Percentiles rank a stretch among this genome's conserved stretches.
Evolutionary conservation across 1,140 invertebrate species (phyloP).

Genomic region (Cotesia typhae): DNA sequence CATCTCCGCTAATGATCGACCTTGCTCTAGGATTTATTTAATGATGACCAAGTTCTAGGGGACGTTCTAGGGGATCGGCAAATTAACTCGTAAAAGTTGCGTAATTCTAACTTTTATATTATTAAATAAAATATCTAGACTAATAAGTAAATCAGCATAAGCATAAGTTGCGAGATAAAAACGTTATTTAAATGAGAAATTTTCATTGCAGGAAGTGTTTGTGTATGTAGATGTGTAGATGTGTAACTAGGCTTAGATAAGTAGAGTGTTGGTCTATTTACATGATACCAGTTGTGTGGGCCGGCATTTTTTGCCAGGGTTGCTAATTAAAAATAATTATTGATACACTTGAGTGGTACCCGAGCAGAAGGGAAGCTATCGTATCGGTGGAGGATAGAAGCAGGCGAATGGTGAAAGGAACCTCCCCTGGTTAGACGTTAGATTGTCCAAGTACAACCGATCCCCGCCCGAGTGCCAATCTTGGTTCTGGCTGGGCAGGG

Average conservation of each 20-base stretch:
- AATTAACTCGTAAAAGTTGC: background rate
- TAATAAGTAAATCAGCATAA: too few species aligned
- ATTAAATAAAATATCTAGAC: too few species aligned
- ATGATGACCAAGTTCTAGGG: constrained; percentile 31
- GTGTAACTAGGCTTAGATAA: background rate
- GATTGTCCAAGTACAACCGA: constrained; percentile 35
- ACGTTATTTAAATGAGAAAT: too few species aligned
- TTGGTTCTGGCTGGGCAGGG: constrained; percentile 55
- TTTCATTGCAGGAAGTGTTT: too few species aligned
- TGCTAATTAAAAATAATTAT: constrained; percentile 9
- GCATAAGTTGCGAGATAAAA: too few species aligned
- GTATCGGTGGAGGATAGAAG: constrained; percentile 12
- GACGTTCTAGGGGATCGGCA: background rate
- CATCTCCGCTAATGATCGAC: constrained; percentile 34
- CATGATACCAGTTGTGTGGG: too few species aligned
- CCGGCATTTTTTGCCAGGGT: background rate
- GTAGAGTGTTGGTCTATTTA: background rate
- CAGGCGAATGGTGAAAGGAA: constrained; percentile 35
- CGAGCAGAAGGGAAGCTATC: background rate
- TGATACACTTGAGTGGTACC: background rate
- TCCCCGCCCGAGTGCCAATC: constrained; percentile 57
- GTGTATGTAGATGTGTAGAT: constrained; percentile 1
- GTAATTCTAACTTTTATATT: background rate
- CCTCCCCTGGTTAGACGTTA: constrained; percentile 27
- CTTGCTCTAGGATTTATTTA: constrained; percentile 32